These are phyloP conservation scores for Baccha elongata DNA, from an alignment of 2,888 invertebrate species.

Conservation along the genomic window DNA sequence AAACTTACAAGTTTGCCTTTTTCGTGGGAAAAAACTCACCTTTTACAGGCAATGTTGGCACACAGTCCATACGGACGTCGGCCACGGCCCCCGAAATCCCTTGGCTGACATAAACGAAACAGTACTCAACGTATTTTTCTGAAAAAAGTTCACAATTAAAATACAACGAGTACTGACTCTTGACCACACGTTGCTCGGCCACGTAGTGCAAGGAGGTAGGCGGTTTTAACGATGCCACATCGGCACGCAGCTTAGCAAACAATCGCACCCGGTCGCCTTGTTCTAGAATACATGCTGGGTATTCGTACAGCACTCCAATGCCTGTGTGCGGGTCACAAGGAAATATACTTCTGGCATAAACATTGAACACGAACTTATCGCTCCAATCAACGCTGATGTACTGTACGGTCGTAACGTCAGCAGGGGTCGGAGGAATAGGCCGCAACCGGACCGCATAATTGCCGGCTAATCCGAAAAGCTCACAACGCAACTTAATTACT, in stretches of 20 bases:
- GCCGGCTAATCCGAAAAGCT: slow-evolving; percentile 92
- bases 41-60: slow-evolving; percentile 91
- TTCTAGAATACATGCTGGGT: slow-evolving; percentile 91
- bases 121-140: slow-evolving; percentile 92
- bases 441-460: slow-evolving; percentile 90
- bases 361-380: slow-evolving; percentile 92
- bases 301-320: slow-evolving; percentile 91
- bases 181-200: slow-evolving; percentile 86
- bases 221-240: slow-evolving; percentile 87
- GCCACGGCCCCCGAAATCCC: slow-evolving; percentile 93
- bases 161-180: slow-evolving; percentile 89
- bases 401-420: slow-evolving; percentile 83
- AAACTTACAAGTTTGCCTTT: slow-evolving; percentile 52
- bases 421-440: slow-evolving; percentile 86
- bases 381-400: slow-evolving; percentile 88
- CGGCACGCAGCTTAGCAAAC: slow-evolving; percentile 88
- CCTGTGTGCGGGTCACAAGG: slow-evolving; percentile 90
- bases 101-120: slow-evolving; percentile 94
- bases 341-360: slow-evolving; percentile 91
- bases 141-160: slow-evolving; percentile 93
- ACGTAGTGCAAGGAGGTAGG: slow-evolving; percentile 86
- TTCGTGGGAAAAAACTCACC: slow-evolving; percentile 83
- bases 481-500: slow-evolving; percentile 88
- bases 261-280: slow-evolving; percentile 90
- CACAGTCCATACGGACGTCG: slow-evolving; percentile 92